phyloP scores from a whole-genome alignment of 1,140 invertebrate species.

The Drosophila ficusphila region DNA sequence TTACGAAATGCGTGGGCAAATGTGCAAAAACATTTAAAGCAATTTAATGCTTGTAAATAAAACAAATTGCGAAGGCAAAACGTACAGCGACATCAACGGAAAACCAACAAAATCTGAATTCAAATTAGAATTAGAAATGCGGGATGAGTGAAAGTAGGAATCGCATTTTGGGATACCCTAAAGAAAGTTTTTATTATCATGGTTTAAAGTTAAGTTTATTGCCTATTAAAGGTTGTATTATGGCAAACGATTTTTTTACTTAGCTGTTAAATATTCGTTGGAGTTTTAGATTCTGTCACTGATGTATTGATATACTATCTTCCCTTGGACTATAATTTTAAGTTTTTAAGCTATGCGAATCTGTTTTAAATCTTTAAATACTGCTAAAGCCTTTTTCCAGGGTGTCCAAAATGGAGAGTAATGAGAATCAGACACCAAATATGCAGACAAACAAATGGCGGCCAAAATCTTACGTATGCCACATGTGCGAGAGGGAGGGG shows the following conservation, averaged over 20 bases:
- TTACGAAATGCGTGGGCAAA: slow-evolving; percentile 32
- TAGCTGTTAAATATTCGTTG: too few relatives aligned
- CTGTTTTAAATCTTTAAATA: too few relatives aligned
- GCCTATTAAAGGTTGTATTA: too few relatives aligned
- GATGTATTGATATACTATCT: too few relatives aligned
- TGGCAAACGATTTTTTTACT: too few relatives aligned
- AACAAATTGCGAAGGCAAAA: slow-evolving; percentile 35
- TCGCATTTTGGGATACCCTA: not conserved
- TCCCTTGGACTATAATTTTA: too few relatives aligned
- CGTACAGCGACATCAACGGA: slow-evolving; percentile 9
- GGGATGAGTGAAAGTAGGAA: not conserved
- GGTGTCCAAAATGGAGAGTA: slow-evolving; percentile 5
- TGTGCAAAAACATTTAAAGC: slow-evolving; percentile 27
- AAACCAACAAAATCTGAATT: slow-evolving; percentile 17
- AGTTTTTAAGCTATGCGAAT: too few relatives aligned
- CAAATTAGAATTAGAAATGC: slow-evolving; percentile 21
- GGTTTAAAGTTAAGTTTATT: not conserved
- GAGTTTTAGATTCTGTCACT: too few relatives aligned
- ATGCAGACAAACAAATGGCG: slow-evolving; percentile 65
- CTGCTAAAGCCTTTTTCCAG: not conserved
- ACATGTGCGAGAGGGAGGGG: slow-evolving; percentile 1
- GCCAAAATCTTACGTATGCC: slow-evolving; percentile 54
- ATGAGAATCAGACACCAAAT: slow-evolving; percentile 41
- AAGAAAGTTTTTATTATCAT: not conserved
- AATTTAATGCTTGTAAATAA: slow-evolving; percentile 38